These are phyloP conservation scores for Dinocampus coccinellae DNA, from an alignment of 2,888 invertebrate genomes.

Conservation along the genomic window DNA sequence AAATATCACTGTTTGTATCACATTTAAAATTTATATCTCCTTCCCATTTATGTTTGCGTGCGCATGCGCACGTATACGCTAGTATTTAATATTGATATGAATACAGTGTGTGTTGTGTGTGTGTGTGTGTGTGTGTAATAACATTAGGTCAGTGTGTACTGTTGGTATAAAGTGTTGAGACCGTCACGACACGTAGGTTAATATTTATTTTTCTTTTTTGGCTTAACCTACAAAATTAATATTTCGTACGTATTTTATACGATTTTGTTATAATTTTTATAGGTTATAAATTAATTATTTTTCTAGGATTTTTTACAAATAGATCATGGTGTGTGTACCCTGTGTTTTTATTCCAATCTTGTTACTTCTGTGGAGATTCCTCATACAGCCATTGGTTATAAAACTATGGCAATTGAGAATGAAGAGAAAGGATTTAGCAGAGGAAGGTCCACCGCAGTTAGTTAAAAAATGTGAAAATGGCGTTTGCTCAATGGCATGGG, in stretches of 20 bases:
- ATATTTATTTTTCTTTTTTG: too few species aligned
- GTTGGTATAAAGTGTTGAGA: not conserved
- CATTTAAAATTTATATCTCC: not conserved
- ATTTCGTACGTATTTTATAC: too few species aligned
- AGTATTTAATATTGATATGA: too few species aligned
- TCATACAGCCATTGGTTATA: constrained; percentile 84
- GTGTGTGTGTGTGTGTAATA: too few species aligned
- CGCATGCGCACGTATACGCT: constrained; percentile 1
- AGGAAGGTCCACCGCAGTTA: constrained; percentile 53
- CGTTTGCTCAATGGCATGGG: constrained; percentile 62
- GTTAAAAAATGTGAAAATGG: constrained; percentile 65
- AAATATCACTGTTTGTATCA: not conserved
- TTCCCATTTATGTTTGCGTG: not conserved
- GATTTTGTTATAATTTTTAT: too few species aligned
- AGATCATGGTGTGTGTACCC: constrained; percentile 83
- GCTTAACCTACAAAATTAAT: not conserved
- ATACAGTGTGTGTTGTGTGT: too few species aligned
- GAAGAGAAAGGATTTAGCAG: constrained; percentile 67
- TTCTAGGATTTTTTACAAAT: not conserved
- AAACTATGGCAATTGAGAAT: constrained; percentile 88
- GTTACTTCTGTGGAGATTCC: constrained; percentile 86
- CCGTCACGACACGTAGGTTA: not conserved
- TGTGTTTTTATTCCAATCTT: constrained; percentile 88
- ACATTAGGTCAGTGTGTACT: not conserved
- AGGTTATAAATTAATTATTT: not conserved